Evolutionary conservation across 92 coral and sea anemone species (phyloP).

Genomic region (Siderastrea radians): DNA sequence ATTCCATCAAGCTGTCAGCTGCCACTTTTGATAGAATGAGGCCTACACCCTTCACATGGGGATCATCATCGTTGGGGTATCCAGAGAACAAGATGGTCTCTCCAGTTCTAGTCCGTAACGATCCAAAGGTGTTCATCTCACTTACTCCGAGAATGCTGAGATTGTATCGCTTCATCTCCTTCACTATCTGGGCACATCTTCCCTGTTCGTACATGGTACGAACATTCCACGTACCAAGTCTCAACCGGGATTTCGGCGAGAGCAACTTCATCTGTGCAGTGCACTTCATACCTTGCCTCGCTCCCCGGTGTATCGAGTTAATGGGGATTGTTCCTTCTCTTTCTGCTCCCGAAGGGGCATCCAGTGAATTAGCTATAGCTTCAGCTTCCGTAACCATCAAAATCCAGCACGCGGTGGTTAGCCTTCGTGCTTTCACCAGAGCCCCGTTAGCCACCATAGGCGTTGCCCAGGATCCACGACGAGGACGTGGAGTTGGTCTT

Average conservation of each 20-base stretch:
- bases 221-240: slow-evolving; percentile 1
- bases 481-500: neutral
- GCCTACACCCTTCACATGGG: neutral
- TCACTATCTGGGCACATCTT: neutral
- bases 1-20: neutral
- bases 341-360: neutral
- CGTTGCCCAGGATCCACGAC: slow-evolving; percentile 2
- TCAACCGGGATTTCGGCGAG: neutral
- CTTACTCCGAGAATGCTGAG: neutral
- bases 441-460: neutral
- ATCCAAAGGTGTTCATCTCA: neutral
- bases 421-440: neutral
- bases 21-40: neutral
- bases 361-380: neutral
- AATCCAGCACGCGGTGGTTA: neutral
- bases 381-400: neutral
- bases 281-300: neutral
- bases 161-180: neutral
- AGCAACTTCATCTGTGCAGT: neutral
- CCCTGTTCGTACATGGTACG: neutral
- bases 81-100: slow-evolving; percentile 13
- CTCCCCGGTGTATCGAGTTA: neutral
- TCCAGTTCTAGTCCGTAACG: neutral
- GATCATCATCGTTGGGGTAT: neutral
- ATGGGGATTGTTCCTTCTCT: neutral